Conservation (phyloP, 2,797 vertebrate genomes). For the Tadarida brasiliensis region DNA sequence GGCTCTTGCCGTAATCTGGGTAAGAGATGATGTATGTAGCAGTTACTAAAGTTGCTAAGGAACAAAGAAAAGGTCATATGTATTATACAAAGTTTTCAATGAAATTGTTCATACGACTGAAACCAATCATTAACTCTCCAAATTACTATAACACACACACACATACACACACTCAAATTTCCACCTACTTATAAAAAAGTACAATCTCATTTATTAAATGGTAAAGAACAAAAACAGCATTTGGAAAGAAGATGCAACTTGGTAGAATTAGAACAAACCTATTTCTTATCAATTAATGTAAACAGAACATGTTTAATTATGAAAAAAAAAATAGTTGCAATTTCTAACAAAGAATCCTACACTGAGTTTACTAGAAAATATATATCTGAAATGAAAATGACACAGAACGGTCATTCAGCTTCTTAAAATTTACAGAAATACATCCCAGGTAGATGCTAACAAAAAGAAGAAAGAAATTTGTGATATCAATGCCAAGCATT, state of each 20-base stretch:
- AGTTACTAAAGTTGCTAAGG: neutral
- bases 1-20: neutral
- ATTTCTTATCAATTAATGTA: neutral
- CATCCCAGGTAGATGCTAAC: neutral
- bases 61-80: neutral
- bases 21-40: neutral
- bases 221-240: neutral
- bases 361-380: neutral
- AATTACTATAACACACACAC: neutral
- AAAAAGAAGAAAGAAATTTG: neutral
- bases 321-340: neutral
- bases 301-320: neutral
- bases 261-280: neutral
- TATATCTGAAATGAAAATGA: constrained; percentile 12
- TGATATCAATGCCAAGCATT: neutral
- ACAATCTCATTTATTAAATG: neutral
- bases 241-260: neutral
- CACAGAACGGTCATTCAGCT: neutral
- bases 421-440: neutral
- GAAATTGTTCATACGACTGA: neutral
- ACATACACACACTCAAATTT: neutral
- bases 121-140: neutral
- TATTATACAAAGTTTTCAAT: neutral
- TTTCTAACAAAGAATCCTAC: neutral
- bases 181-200: neutral